A percentile compares a stretch with the other conserved stretches of the same genome.
Conservation (phyloP, 1,140 invertebrate genomes). For the Acromyrmex heyeri region DNA sequence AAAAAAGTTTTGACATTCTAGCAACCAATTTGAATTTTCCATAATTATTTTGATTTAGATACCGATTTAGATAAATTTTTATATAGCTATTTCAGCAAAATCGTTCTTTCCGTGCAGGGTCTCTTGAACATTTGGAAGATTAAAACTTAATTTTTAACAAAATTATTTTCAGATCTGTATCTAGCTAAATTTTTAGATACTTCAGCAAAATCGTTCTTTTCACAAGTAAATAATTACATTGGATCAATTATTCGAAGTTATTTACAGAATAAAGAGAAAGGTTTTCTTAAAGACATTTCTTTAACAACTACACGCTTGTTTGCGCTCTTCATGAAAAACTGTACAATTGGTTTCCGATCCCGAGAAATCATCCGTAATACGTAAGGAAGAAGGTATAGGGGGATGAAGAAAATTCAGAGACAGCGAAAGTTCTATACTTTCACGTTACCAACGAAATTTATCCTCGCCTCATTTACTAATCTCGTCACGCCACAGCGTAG, state of each 20-base stretch:
- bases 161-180: too few species aligned
- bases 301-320: neutral
- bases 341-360: slow-evolving; percentile 1
- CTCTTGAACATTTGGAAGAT: too few species aligned
- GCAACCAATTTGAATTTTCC: too few species aligned
- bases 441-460: slow-evolving; percentile 50
- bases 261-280: neutral
- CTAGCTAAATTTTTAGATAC: too few species aligned
- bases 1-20: too few species aligned
- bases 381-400: neutral
- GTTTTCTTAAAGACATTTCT: neutral
- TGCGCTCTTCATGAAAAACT: neutral
- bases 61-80: too few species aligned
- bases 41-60: too few species aligned
- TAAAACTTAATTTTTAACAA: too few species aligned
- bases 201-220: too few species aligned
- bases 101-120: too few species aligned
- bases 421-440: slow-evolving; percentile 40
- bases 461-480: slow-evolving; percentile 53
- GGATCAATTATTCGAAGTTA: neutral
- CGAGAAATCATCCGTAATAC: slow-evolving; percentile 16
- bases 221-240: neutral
- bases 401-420: slow-evolving; percentile 26
- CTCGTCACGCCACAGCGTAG: slow-evolving; percentile 41
- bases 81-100: too few species aligned